Evolutionary conservation across 2,113 vertebrate species (phyloP).

Genomic region (Channa maculata): DNA sequence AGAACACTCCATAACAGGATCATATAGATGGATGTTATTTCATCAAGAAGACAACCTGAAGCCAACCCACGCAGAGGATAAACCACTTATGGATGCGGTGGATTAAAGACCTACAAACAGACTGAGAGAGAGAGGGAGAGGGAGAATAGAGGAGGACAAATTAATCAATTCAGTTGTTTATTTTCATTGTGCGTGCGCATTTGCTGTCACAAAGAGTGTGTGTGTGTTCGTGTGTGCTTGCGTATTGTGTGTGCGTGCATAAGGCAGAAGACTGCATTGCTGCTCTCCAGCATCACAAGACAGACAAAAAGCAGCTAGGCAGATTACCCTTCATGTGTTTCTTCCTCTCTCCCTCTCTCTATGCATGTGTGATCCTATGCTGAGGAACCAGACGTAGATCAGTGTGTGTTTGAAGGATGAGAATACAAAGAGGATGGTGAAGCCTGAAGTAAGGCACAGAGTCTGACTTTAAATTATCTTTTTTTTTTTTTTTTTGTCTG

Average conservation of each 20-base stretch:
- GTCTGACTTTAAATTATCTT: conserved; percentile 41
- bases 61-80: conserved; percentile 72
- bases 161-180: conserved; percentile 71
- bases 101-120: conserved; percentile 77
- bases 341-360: conserved; percentile 34
- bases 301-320: conserved; percentile 44
- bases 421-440: conserved; percentile 30
- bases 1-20: conserved; percentile 53
- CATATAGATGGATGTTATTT: conserved; percentile 71
- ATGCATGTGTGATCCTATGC: conserved; percentile 27
- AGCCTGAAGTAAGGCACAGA: conserved; percentile 47
- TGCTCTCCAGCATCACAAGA: conserved; percentile 59
- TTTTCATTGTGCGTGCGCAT: conserved; percentile 64
- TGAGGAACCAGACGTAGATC: background rate
- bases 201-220: conserved; percentile 59
- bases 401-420: conserved; percentile 24
- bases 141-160: conserved; percentile 52
- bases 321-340: conserved; percentile 51
- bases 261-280: conserved; percentile 72
- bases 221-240: conserved; percentile 34
- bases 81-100: conserved; percentile 81
- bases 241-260: conserved; percentile 36
- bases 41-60: conserved; percentile 65
- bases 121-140: conserved; percentile 49
- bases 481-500: conserved; percentile 10